Evolutionary conservation across 2,888 invertebrate genomes (phyloP).

Genomic region (Neocrepidodera transversa): DNA sequence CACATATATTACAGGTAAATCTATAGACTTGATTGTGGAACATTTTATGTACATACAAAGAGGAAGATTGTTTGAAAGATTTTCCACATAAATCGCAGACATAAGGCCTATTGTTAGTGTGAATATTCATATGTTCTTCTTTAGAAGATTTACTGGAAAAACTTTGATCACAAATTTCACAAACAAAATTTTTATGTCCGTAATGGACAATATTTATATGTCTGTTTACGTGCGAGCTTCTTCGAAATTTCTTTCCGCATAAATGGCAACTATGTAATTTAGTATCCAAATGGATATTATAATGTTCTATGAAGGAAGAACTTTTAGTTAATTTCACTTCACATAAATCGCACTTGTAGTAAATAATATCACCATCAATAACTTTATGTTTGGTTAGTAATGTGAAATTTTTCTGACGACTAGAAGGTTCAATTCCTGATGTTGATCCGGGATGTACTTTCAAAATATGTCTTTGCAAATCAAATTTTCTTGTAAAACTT

Average conservation of each 20-base stretch:
- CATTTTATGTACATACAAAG: constrained; percentile 50
- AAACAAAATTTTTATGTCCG: constrained; percentile 61
- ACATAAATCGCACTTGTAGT: constrained; percentile 60
- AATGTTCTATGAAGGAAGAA: constrained; percentile 61
- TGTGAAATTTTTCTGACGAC: constrained; percentile 42
- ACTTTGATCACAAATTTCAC: constrained; percentile 60
- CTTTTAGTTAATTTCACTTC: constrained; percentile 52
- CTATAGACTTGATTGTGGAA: constrained; percentile 48
- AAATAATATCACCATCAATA: constrained; percentile 45
- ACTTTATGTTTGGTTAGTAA: constrained; percentile 50
- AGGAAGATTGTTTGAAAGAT: constrained; percentile 63
- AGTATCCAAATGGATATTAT: constrained; percentile 60
- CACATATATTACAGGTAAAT: constrained; percentile 63
- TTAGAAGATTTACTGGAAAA: constrained; percentile 63
- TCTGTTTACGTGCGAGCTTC: constrained; percentile 57
- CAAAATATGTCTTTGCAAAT: constrained; percentile 54
- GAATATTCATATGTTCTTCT: constrained; percentile 63
- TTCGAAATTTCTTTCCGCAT: constrained; percentile 64
- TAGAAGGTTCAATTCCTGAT: constrained; percentile 24
- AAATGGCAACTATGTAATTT: constrained; percentile 62
- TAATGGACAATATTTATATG: constrained; percentile 64
- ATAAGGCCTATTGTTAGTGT: constrained; percentile 60
- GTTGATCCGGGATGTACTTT: constrained; percentile 45
- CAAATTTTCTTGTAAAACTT: constrained; percentile 55
- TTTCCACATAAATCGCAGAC: constrained; percentile 66